A percentile compares a stretch with the other conserved stretches of the same genome.
Evolutionary conservation across 2,113 vertebrate species (phyloP).

Genomic region (Pangasianodon hypophthalmus): DNA sequence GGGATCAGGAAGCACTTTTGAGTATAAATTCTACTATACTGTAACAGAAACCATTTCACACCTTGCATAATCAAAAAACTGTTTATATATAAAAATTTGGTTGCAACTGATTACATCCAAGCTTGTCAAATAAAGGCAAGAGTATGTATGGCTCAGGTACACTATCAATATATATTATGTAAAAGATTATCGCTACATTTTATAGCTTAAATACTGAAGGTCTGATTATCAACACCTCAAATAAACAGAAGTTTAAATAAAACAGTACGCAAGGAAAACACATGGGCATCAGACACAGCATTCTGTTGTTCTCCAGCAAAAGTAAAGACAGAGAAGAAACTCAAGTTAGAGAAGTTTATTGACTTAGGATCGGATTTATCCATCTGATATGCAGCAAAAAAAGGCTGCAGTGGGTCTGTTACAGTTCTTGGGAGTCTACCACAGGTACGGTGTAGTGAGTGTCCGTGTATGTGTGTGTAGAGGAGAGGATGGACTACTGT

Average conservation of each 20-base stretch:
- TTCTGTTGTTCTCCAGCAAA: neutral
- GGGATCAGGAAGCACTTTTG: neutral
- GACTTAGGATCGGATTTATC: constrained; percentile 59
- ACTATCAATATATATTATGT: neutral
- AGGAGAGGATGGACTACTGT: constrained; percentile 60
- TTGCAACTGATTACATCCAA: neutral
- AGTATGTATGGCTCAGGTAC: neutral
- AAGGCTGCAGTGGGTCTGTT: constrained; percentile 67
- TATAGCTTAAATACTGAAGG: neutral
- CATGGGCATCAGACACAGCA: neutral
- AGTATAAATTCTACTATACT: neutral
- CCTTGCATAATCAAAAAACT: neutral
- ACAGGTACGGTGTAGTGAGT: constrained; percentile 69
- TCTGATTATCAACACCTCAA: neutral
- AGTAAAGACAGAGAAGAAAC: constrained; percentile 12
- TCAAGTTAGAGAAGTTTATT: constrained; percentile 72
- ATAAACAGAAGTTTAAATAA: neutral
- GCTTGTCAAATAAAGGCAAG: neutral
- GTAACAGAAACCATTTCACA: neutral
- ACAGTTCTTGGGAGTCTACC: constrained; percentile 65
- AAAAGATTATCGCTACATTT: neutral
- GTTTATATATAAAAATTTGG: neutral
- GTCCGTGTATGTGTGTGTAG: constrained; percentile 38
- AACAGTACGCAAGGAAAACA: neutral
- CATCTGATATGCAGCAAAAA: constrained; percentile 73